Evolutionary conservation across 2,888 invertebrate species (phyloP).

Genomic region (Polylopha cassiicola): DNA sequence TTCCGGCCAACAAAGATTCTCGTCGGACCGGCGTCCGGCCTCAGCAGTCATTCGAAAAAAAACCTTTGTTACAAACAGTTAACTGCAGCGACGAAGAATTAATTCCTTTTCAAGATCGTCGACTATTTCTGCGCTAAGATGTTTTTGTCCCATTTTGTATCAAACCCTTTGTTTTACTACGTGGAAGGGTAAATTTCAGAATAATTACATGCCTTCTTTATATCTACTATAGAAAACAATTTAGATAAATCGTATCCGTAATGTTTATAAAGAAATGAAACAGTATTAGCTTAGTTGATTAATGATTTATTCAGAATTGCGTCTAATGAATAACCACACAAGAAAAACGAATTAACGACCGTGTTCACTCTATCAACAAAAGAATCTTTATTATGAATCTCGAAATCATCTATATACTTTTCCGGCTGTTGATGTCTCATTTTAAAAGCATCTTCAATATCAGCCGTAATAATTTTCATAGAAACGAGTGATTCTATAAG

Average conservation of each 20-base stretch:
- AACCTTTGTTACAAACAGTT: slow-evolving; percentile 61
- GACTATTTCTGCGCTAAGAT: slow-evolving; percentile 25
- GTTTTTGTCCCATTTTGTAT: no score
- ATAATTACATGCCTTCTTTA: no score
- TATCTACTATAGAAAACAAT: no score
- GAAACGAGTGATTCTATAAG: slow-evolving; percentile 59
- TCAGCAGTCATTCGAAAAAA: slow-evolving; percentile 42
- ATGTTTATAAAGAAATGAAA: background rate
- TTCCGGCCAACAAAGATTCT: slow-evolving; percentile 46
- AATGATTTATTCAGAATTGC: slow-evolving; percentile 35
- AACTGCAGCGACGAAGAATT: slow-evolving; percentile 53
- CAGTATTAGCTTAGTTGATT: background rate
- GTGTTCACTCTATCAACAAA: slow-evolving; percentile 55
- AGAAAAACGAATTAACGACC: slow-evolving; percentile 52
- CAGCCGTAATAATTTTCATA: slow-evolving; percentile 62
- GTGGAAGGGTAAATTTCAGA: no score
- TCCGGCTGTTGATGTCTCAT: slow-evolving; percentile 45
- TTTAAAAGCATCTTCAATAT: slow-evolving; percentile 49
- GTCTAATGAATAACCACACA: slow-evolving; percentile 45
- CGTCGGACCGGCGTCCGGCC: slow-evolving; percentile 34
- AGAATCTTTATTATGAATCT: slow-evolving; percentile 35
- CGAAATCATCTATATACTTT: slow-evolving; percentile 33
- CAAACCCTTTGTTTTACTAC: no score
- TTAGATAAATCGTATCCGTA: no score
- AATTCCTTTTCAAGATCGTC: slow-evolving; percentile 39